Evolutionary conservation across 2,797 vertebrate genomes (phyloP), one percentile per base, ranked within the genome.

Genomic region (Etheostoma perlongum): DNA sequence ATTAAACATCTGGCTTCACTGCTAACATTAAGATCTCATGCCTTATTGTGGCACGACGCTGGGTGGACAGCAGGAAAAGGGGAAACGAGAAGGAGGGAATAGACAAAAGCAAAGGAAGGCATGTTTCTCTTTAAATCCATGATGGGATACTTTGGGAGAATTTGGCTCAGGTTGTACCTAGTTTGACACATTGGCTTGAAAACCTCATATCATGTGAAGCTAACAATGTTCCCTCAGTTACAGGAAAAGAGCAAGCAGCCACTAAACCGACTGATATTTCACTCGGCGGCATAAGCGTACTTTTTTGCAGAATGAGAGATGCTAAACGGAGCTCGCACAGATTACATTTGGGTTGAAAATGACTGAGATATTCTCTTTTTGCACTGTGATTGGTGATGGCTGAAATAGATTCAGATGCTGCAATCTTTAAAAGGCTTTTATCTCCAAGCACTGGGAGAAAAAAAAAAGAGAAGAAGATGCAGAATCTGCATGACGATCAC

Each of bases 381-480:
- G n/a, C 54, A 27, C 27, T 55, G 33, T 25, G 62, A 85, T 68
- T 81, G 76, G 62, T 64, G 81, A 83, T 63, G 47, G 71, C 44
- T 84, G 63, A 81, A 85, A 84, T 79, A n/a, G 74, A 84, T 84
- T 89, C 67, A 66, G 64, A 86, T 72, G 76, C 51, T 51, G 70
- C 63, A 62, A 83, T 79, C 79, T 87, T 81, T 61, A 81, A 84
- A 89, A 60, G 36, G 75, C 84, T 85, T 87, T 84, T 71, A 78
- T 77, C 82, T 89, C 58, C 16, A 30, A 82, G 77, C 71, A 76
- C 66, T 21, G 25, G 48, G 53, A 44, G 61, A 13, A 2, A 11
- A 19, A n/a, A n/a, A 30, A 23, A 61, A 64, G 60, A 46, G 27
- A 61, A 64, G 63, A 46, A 68, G 61, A 73, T 55, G 71, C 18